A percentile compares a stretch with the other conserved stretches of the same genome.
phyloP scores from a whole-genome alignment of 2,113 vertebrate species.

The cat (Felis catus) region F.catus_Fca126_mat1.0 CM031423.1:17905501-17906000 shows the following conservation, averaged over 20 bases:
- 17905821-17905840: background rate
- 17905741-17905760: background rate
- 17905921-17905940: background rate
- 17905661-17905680: background rate
- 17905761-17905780: background rate
- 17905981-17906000: slow-evolving; percentile 36
- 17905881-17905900: background rate
- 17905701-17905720: background rate
- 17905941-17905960: background rate
- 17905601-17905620: background rate
- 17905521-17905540: background rate
- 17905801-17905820: background rate
- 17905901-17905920: background rate
- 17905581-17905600: background rate
- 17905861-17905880: background rate
- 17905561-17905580: background rate
- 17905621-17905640: background rate
- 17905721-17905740: background rate
- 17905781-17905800: background rate
- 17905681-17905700: background rate
- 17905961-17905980: slow-evolving; percentile 35
- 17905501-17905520: background rate
- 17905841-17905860: background rate
- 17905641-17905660: background rate
- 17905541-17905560: background rate